Evolutionary conservation across 2,113 vertebrate genomes (phyloP).

Genomic region (Emberiza fucata): DNA sequence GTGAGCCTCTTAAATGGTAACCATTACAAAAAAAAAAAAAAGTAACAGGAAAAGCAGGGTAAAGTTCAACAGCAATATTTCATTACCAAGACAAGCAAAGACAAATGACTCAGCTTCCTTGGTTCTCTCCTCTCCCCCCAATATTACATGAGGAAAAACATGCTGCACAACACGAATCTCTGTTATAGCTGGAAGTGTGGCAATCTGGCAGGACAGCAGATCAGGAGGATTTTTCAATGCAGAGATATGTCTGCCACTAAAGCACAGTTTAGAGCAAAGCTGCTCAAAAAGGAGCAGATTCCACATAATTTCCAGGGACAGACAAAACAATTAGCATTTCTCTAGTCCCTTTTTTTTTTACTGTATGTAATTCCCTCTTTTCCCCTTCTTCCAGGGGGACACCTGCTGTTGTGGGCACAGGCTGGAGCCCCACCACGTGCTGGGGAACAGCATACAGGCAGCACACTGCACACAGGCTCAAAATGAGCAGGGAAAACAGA

Average conservation of each 20-base stretch:
- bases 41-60: background rate
- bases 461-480: background rate
- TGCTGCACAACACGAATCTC: background rate
- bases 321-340: background rate
- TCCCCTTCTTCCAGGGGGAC: background rate
- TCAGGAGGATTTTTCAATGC: background rate
- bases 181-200: background rate
- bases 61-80: conserved; percentile 22
- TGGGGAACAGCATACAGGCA: background rate
- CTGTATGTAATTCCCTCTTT: accelerated
- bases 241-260: background rate
- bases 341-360: background rate
- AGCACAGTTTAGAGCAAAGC: background rate
- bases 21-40: background rate
- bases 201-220: background rate
- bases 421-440: background rate
- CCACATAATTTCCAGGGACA: background rate
- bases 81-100: conserved; percentile 10
- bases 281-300: background rate
- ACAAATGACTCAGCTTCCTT: background rate
- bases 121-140: background rate
- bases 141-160: background rate
- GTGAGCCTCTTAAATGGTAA: background rate
- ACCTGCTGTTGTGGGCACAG: background rate
- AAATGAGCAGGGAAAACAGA: background rate